These are phyloP conservation scores for Sorex maritimensis DNA, from an alignment of 2,797 vertebrate species.

Conservation along the genomic window DNA sequence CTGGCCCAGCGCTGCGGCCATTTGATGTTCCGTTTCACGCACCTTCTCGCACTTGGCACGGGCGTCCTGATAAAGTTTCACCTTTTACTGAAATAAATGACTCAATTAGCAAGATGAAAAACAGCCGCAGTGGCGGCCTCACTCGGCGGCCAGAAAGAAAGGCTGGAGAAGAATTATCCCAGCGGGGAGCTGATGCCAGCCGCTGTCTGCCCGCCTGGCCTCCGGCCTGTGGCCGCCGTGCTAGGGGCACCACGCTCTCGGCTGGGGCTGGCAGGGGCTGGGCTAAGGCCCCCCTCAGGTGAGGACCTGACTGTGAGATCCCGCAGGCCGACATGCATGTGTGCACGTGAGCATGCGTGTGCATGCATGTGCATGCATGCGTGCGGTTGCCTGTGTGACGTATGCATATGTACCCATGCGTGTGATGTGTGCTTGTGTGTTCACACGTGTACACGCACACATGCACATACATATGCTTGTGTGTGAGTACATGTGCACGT, in stretches of 20 bases:
- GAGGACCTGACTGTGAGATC: not conserved
- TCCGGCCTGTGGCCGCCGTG: constrained; percentile 30
- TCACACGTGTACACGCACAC: too few species aligned
- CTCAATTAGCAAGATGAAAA: constrained; percentile 95
- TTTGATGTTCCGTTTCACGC: constrained; percentile 91
- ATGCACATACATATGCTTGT: too few species aligned
- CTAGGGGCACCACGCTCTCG: not conserved
- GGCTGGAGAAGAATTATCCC: constrained; percentile 94
- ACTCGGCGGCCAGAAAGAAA: constrained; percentile 90
- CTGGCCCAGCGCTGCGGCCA: constrained; percentile 17
- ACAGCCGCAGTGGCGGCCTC: constrained; percentile 92
- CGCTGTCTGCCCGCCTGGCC: constrained; percentile 90
- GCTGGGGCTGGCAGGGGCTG: constrained; percentile 10
- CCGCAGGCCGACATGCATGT: rapidly evolving
- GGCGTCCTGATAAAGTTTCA: constrained; percentile 92
- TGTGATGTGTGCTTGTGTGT: too few species aligned
- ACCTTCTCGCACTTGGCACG: constrained; percentile 90
- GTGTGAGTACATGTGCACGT: too few species aligned
- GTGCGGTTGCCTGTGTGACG: too few species aligned
- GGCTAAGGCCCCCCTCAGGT: not conserved
- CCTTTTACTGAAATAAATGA: constrained; percentile 95
- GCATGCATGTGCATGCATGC: too few species aligned
- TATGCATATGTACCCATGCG: too few species aligned
- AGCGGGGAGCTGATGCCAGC: constrained; percentile 93
- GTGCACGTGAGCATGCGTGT: too few species aligned